Evolutionary conservation across 2,888 invertebrate genomes (phyloP), one percentile per base, ranked within the genome.

Genomic region (Omphaloscelis lunosa): DNA sequence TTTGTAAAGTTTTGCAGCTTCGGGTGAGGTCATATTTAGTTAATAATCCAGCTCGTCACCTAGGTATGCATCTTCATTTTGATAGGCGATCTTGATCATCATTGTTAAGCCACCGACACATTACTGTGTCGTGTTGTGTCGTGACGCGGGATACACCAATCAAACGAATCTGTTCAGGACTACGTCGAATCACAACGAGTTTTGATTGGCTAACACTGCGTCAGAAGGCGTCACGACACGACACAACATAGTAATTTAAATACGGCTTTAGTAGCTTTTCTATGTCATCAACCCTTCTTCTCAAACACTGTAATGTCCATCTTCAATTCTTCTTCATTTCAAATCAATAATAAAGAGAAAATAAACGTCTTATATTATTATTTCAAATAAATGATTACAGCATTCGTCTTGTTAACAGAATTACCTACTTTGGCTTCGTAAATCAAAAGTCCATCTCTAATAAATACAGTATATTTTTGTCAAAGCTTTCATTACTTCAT

Each of bases 1-100:
- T 80, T 78, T 34, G 48, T 74, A 23, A 45, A 74, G 27, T 63
- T 78, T 80, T 29, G 34, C 15, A 39, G 34, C n/a, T 15, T 59
- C 27, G 39, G 23, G 7, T 0, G 27, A n/a, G 41, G 15, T 61
- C n/a, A 8, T 27, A n/a, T 79, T 77, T 23, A 23, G 48, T 29
- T 51, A 61, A 45, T 70, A 23, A 51, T 51, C 20, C 51, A 77
- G 20, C 29, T 51, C 23, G 6, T 8, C 3, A 15, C 20, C 7
- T 20, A 27, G 27, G 27, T 20, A 27, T 27, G 27, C 2, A 9
- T 67, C 51, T 67, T 51, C 9, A 17, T n/a, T 72, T 45, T 58
- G 45, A 27, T 7, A 27, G 4, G 6, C 0, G 34, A 17, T 41
- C 12, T 41, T 8, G 8, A 71, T 41, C 3, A 8, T 41, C 39